phyloP scores from a whole-genome alignment of 2,888 invertebrate genomes.

The Tupiocoris notatus region DNA sequence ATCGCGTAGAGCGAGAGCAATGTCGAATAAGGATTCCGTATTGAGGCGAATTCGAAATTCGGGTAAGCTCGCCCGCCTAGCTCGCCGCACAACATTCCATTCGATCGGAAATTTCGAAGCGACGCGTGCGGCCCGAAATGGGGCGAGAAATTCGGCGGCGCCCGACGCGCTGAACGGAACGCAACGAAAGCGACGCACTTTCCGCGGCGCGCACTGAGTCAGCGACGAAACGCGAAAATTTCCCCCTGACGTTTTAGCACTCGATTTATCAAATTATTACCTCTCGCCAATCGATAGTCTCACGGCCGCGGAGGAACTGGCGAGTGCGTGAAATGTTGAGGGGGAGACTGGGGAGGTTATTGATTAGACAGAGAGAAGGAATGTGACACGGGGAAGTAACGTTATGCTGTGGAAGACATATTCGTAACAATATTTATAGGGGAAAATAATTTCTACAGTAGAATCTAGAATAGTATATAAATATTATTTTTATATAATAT shows the following conservation, averaged over 20 bases:
- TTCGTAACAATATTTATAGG: too few species aligned
- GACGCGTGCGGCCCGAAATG: neutral
- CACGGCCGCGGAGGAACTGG: slow-evolving; percentile 23
- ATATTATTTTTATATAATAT: too few species aligned
- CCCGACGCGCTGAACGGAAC: neutral
- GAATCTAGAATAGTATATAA: too few species aligned
- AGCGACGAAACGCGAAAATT: too few species aligned
- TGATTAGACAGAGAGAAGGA: slow-evolving; percentile 16
- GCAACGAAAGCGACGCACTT: neutral
- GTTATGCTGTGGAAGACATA: neutral
- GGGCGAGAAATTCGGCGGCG: neutral
- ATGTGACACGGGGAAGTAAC: neutral
- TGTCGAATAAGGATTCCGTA: slow-evolving; percentile 60
- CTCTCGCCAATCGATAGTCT: slow-evolving; percentile 27
- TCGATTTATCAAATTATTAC: slow-evolving; percentile 33
- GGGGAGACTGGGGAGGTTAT: slow-evolving; percentile 24
- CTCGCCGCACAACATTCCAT: slow-evolving; percentile 59
- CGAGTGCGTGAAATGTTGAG: slow-evolving; percentile 7
- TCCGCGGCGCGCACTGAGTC: too few species aligned
- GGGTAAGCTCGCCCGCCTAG: slow-evolving; percentile 56
- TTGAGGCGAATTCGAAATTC: slow-evolving; percentile 52
- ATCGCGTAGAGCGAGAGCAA: slow-evolving; percentile 63
- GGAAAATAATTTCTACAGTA: too few species aligned
- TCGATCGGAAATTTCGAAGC: slow-evolving; percentile 6
- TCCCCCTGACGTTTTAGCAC: neutral